phyloP scores from a whole-genome alignment of 2,113 vertebrate genomes.

The Neotragus pygmaeus region DNA sequence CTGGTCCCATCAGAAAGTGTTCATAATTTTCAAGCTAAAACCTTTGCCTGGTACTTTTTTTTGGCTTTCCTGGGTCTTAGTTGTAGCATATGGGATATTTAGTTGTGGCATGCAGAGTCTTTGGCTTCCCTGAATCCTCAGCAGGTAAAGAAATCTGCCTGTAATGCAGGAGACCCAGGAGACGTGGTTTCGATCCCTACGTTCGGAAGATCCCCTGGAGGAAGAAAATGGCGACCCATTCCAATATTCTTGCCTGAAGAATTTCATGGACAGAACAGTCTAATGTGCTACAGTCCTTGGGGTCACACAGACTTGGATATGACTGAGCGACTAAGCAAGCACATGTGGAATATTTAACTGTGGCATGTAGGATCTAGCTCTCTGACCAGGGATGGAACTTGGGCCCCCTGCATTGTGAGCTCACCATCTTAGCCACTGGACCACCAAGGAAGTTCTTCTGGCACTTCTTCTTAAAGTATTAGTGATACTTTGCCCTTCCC shows the following conservation, averaged over 20 bases:
- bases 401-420: background rate
- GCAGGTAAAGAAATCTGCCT: background rate
- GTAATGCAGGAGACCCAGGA: background rate
- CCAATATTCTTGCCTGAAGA: background rate
- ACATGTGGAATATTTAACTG: background rate
- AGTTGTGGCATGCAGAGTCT: background rate
- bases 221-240: background rate
- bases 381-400: background rate
- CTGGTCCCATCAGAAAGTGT: background rate
- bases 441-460: background rate
- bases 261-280: background rate
- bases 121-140: background rate
- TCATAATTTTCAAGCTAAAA: background rate
- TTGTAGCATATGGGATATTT: background rate
- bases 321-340: background rate
- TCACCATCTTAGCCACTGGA: background rate
- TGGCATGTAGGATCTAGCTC: background rate
- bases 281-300: background rate
- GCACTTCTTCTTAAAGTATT: background rate
- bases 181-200: fast-evolving
- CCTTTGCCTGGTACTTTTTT: background rate
- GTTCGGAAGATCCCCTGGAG: background rate
- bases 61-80: background rate
- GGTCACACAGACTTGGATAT: background rate
- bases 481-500: background rate